Evolutionary conservation across 2,888 invertebrate genomes (phyloP).

Genomic region (Athalia rosae): DNA sequence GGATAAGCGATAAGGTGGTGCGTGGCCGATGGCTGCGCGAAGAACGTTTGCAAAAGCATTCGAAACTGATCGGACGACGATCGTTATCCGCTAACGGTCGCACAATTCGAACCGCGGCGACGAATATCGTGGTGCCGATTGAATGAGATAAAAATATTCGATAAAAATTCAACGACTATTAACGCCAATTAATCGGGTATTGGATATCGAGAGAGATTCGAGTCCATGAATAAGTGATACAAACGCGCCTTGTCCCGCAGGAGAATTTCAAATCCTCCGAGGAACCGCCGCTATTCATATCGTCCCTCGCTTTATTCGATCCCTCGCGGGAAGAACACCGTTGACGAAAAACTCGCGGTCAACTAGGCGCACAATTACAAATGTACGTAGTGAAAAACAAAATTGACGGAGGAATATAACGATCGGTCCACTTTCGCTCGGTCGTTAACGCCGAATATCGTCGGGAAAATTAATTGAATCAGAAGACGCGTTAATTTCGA

Average conservation of each 20-base stretch:
- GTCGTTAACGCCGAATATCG: conserved; percentile 1
- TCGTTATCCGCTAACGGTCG: background rate
- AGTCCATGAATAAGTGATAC: too few relatives aligned
- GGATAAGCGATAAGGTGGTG: background rate
- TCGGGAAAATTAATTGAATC: conserved; percentile 17
- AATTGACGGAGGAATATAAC: conserved; percentile 40
- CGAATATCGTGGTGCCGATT: background rate
- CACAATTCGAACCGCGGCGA: background rate
- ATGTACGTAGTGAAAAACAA: background rate
- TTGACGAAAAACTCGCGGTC: background rate
- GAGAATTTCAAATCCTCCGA: too few relatives aligned
- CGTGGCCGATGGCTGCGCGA: background rate
- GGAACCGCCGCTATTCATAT: too few relatives aligned
- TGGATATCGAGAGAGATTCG: background rate
- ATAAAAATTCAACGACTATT: conserved; percentile 5
- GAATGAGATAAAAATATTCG: background rate
- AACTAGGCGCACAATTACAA: background rate
- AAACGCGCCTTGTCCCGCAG: too few relatives aligned
- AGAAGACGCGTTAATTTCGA: background rate
- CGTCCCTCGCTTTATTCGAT: too few relatives aligned
- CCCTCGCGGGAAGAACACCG: too few relatives aligned
- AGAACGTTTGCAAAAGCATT: background rate
- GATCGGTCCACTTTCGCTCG: conserved; percentile 3
- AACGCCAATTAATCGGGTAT: conserved; percentile 4
- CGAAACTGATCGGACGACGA: conserved; percentile 14